Base-by-base conservation (phyloP, 2,797 vertebrate genomes). In the Muscicapa comitata region DNA sequence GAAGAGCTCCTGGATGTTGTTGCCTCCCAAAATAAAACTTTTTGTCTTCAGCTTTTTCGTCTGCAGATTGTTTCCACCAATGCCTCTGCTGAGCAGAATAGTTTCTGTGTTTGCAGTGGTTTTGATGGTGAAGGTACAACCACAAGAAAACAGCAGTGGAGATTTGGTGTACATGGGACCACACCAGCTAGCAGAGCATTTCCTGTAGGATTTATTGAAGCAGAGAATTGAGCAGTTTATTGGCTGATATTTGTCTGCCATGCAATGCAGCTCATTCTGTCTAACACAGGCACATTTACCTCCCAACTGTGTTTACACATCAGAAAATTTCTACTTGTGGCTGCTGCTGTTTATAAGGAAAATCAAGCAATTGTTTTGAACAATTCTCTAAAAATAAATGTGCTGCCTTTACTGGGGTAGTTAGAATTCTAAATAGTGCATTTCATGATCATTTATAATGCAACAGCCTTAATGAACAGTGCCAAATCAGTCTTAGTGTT, bases 371-470 rank as follows among this genome's bases (percentile, higher is more conserved):
- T 96, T 92, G 76, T 79, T 91, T 62, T 80, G 77, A 93, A 88
- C 90, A 95, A 71, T 88, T 92, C 51, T 73, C 96, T 96, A 95
- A 96, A 97, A 97, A 96, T 93, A 94, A 95, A 93, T 90, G 89
- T 86, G 58, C 84, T 0, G 47, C 68, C 37, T 92, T 92, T 97
- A 66, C 42, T 62, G 66, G 61, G 83, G 68, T 77, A 15, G 7
- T 95, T 92, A 94, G 66, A 83, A 94, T 95, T 96, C 90, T 93
- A 95, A 96, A 94, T 57, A 94, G 76, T 57, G 63, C 72, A 66
- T 94, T 88, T 93, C 65, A 45, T 25, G 76, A 90, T 75, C 68
- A 89, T 92, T 91, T 94, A 66, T 95, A 93, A 96, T 92, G 70
- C 45, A 93, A 66, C 35, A 81, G 76, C 58, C 33, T 90, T 84